Conservation (phyloP, 2,888 invertebrate genomes). For the Synergus japonicus region DNA sequence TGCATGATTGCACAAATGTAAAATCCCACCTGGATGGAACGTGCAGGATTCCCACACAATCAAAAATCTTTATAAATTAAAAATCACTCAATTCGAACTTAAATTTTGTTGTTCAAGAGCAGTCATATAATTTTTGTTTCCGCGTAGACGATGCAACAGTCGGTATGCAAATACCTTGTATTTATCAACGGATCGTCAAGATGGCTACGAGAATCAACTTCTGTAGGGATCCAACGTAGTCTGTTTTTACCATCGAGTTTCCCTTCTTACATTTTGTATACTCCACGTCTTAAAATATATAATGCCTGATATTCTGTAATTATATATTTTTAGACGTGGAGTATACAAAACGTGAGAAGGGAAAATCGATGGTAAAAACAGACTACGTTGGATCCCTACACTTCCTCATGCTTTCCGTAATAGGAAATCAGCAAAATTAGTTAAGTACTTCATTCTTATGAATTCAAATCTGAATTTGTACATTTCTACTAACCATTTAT, state of each 20-base stretch:
- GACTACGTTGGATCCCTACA: too few relatives aligned
- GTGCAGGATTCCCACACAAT: background rate
- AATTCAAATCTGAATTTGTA: background rate
- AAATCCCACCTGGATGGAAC: background rate
- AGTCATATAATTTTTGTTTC: conserved; percentile 39
- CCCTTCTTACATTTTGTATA: too few relatives aligned
- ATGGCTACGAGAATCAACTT: conserved; percentile 71
- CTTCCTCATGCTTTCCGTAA: background rate
- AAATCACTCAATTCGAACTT: conserved; percentile 28
- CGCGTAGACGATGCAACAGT: conserved; percentile 66
- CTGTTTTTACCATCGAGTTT: too few relatives aligned
- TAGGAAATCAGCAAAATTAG: background rate
- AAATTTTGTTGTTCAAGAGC: conserved; percentile 4
- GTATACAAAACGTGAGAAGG: too few relatives aligned
- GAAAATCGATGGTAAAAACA: too few relatives aligned
- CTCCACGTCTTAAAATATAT: too few relatives aligned
- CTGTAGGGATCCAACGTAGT: too few relatives aligned
- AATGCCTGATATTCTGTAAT: too few relatives aligned
- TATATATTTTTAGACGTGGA: too few relatives aligned
- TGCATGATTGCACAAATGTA: background rate
- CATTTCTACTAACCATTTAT: conserved; percentile 6
- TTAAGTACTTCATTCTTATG: background rate
- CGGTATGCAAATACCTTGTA: conserved; percentile 75
- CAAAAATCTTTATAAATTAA: background rate
- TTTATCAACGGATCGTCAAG: conserved; percentile 78